A percentile compares a stretch with the other conserved stretches of the same genome.
These are phyloP conservation scores for Coecobrya sp. DNA, from an alignment of 2,888 invertebrate genomes.

Conservation along the genomic window DNA sequence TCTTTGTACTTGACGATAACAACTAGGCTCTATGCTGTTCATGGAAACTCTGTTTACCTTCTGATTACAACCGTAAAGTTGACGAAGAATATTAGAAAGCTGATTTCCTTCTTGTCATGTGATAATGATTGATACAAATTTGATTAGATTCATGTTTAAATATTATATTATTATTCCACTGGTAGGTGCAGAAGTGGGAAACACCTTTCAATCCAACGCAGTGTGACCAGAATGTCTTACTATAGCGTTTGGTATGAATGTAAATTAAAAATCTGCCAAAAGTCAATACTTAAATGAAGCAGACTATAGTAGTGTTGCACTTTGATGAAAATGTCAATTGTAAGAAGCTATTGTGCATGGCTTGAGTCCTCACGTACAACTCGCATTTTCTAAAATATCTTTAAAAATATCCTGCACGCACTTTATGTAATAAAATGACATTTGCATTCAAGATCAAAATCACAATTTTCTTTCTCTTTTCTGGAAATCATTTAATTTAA, in stretches of 20 bases:
- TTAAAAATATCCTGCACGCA: not conserved
- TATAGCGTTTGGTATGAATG: too few relatives aligned
- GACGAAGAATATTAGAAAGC: not conserved
- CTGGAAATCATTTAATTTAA: not conserved
- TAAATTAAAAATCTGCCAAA: too few relatives aligned
- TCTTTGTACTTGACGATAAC: not conserved
- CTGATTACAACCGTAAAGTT: not conserved
- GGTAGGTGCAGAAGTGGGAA: too few relatives aligned
- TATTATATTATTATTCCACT: too few relatives aligned
- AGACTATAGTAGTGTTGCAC: too few relatives aligned
- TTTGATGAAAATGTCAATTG: too few relatives aligned
- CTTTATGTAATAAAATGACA: not conserved
- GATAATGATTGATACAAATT: not conserved
- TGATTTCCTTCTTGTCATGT: not conserved
- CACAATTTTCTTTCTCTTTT: not conserved
- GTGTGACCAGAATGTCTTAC: too few relatives aligned
- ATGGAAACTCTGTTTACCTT: not conserved
- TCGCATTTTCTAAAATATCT: too few relatives aligned
- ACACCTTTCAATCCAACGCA: too few relatives aligned
- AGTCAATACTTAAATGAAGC: too few relatives aligned
- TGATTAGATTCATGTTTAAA: not conserved
- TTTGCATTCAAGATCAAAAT: constrained; percentile 37
- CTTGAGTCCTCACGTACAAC: too few relatives aligned
- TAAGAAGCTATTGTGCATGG: too few relatives aligned
- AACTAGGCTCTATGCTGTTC: not conserved